Evolutionary conservation across 2,113 vertebrate species (phyloP).

Genomic region (Meleagris gallopavo): DNA sequence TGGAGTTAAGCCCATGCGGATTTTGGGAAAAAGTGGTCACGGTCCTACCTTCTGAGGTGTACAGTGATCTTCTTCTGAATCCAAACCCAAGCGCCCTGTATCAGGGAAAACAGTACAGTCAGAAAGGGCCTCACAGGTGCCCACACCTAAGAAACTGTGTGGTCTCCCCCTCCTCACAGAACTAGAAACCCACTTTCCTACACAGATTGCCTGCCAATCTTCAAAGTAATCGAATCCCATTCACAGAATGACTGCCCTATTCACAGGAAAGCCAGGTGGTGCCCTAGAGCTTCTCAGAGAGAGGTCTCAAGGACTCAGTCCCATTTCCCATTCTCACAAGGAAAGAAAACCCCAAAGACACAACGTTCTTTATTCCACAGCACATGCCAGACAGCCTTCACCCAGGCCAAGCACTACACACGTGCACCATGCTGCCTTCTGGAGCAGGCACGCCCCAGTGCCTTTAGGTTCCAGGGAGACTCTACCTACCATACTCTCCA

Average conservation of each 20-base stretch:
- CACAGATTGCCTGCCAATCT: accelerated
- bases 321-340: background rate
- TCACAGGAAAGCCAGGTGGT: background rate
- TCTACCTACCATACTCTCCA: slow-evolving; percentile 90
- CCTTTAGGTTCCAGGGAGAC: background rate
- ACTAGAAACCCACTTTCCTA: background rate
- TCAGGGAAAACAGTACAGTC: background rate
- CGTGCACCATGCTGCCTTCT: background rate
- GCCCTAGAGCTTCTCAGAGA: background rate
- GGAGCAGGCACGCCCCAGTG: background rate
- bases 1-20: background rate
- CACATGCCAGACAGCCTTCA: background rate
- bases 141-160: background rate
- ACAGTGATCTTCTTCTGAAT: slow-evolving; percentile 94
- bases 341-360: background rate
- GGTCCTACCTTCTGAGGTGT: slow-evolving; percentile 91
- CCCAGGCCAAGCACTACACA: background rate
- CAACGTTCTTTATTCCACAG: background rate
- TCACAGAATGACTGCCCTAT: background rate
- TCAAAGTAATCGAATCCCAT: background rate
- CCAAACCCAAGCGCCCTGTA: slow-evolving; percentile 92
- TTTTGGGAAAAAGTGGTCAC: background rate
- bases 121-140: background rate
- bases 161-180: background rate
- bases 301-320: background rate